A percentile compares a stretch with the other conserved stretches of the same genome.
Evolutionary conservation across 2,888 invertebrate genomes (phyloP).

Genomic region (Blastobasis lacticolella): DNA sequence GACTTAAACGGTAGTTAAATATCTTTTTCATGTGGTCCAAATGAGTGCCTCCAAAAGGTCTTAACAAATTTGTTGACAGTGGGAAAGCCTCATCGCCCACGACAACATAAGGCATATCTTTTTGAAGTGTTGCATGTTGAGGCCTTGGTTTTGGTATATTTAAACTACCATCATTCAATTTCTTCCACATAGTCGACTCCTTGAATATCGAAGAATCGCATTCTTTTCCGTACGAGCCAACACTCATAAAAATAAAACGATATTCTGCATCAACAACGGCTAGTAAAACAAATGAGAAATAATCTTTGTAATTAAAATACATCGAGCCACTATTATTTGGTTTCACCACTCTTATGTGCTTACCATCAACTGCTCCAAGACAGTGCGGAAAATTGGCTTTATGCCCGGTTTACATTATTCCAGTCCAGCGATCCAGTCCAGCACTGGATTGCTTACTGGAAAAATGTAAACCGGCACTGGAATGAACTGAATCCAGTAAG

Average conservation of each 20-base stretch:
- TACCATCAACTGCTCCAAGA: neutral
- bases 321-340: neutral
- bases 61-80: neutral
- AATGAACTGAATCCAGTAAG: neutral
- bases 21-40: neutral
- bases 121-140: neutral
- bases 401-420: neutral
- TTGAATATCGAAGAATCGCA: slow-evolving; percentile 13
- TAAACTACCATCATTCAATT: neutral
- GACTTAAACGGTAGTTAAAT: neutral
- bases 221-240: slow-evolving; percentile 17
- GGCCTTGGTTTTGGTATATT: neutral
- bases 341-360: neutral
- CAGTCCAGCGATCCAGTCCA: too few species aligned
- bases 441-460: neutral
- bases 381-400: neutral
- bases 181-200: slow-evolving; percentile 2
- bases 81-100: neutral
- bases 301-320: neutral
- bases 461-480: neutral
- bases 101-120: too few species aligned
- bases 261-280: slow-evolving; percentile 9
- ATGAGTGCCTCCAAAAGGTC: neutral
- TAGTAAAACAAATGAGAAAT: neutral
- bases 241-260: slow-evolving; percentile 14